These are phyloP conservation scores for Drosophila tropicalis DNA, from an alignment of 1,140 invertebrate genomes.

Conservation along the genomic window DNA sequence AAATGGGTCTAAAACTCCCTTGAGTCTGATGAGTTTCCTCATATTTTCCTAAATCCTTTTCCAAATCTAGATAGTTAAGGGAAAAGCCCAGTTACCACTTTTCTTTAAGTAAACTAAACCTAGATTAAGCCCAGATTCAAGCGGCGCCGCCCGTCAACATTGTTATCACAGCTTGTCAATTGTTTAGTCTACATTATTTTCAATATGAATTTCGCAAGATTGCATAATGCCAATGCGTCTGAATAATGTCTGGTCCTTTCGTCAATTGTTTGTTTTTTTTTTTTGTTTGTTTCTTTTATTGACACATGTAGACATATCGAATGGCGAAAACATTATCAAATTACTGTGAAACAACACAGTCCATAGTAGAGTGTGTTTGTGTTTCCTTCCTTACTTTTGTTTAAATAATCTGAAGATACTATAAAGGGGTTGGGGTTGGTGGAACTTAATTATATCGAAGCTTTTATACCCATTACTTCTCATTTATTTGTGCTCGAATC, in stretches of 20 bases:
- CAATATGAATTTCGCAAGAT: background rate
- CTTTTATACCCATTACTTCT: background rate
- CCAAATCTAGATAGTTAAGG: no score
- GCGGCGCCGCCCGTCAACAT: background rate
- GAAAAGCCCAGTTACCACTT: background rate
- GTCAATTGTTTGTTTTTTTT: background rate
- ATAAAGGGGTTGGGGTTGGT: background rate
- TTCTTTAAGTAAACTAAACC: no score
- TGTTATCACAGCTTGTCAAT: background rate
- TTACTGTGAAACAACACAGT: constrained; percentile 2
- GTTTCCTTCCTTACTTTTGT: background rate
- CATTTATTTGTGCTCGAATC: background rate
- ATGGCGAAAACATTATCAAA: constrained; percentile 2
- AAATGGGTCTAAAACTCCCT: no score
- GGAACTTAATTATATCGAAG: background rate
- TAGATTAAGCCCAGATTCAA: background rate
- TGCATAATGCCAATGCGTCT: background rate
- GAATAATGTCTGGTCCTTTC: background rate
- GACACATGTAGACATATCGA: constrained; percentile 8
- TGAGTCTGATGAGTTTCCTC: no score
- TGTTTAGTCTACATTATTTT: constrained; percentile 1
- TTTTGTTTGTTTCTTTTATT: background rate
- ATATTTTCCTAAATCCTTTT: no score
- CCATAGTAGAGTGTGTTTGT: background rate
- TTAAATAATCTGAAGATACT: background rate